phyloP scores from a whole-genome alignment of 2,888 invertebrate species.

The Microdon myrmicae region DNA sequence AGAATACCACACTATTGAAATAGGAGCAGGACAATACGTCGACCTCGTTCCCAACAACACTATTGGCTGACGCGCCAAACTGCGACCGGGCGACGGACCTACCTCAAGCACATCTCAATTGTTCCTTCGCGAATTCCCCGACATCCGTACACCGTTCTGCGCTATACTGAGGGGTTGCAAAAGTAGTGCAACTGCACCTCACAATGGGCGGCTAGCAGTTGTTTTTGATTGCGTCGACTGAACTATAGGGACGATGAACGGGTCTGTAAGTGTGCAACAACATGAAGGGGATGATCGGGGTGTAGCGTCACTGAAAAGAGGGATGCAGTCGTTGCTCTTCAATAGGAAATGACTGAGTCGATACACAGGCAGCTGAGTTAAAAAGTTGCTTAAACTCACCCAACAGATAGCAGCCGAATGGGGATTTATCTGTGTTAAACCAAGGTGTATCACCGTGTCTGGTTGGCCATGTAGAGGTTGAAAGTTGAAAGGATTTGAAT shows the following conservation, averaged over 20 bases:
- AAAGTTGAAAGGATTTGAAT: too few species aligned
- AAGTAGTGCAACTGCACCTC: conserved; percentile 29
- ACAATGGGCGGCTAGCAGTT: conserved; percentile 13
- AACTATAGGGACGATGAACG: conserved; percentile 19
- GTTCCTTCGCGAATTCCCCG: conserved; percentile 29
- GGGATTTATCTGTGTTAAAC: too few species aligned
- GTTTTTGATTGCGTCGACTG: conserved; percentile 8
- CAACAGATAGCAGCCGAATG: too few species aligned
- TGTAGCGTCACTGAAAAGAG: too few species aligned
- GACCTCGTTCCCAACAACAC: conserved; percentile 10
- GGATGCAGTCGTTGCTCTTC: not conserved
- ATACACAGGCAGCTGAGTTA: too few species aligned
- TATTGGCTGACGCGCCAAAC: conserved; percentile 4
- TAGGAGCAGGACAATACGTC: conserved; percentile 31
- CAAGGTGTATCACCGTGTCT: too few species aligned
- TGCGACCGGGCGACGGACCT: conserved; percentile 21
- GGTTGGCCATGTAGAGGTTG: too few species aligned
- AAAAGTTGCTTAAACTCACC: too few species aligned
- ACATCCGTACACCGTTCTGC: conserved; percentile 14
- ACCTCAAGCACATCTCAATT: conserved; percentile 40
- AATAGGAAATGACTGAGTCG: too few species aligned
- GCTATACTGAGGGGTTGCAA: conserved; percentile 30
- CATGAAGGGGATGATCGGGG: conserved; percentile 3
- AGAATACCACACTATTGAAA: conserved; percentile 29
- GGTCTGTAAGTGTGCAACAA: not conserved